A percentile compares a stretch with the other conserved stretches of the same genome.
These are phyloP conservation scores for Myotis davidii DNA, from an alignment of 2,113 vertebrate species.

Conservation along the genomic window DNA sequence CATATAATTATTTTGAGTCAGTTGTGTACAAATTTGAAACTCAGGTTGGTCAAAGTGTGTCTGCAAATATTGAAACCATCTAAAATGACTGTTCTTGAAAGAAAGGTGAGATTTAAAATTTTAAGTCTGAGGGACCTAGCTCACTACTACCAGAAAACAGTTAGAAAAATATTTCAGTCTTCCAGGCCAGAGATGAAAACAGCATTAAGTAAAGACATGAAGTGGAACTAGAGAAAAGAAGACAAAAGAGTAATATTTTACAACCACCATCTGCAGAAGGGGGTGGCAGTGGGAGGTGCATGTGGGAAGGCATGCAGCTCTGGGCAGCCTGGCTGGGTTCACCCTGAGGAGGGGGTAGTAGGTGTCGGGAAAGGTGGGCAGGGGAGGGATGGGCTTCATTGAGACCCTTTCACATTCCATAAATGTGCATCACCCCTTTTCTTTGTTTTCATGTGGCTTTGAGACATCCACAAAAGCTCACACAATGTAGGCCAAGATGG, in stretches of 20 bases:
- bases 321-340: background rate
- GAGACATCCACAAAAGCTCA: background rate
- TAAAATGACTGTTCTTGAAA: background rate
- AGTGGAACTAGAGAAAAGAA: background rate
- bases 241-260: background rate
- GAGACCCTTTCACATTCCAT: background rate
- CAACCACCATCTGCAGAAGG: background rate
- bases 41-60: background rate
- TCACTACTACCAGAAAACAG: background rate
- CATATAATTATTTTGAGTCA: constrained; percentile 47
- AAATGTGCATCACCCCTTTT: background rate
- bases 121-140: background rate
- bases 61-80: background rate
- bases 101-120: background rate
- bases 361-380: background rate
- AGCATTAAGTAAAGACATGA: background rate
- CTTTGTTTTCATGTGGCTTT: constrained; percentile 5
- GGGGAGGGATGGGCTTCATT: background rate
- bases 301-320: background rate
- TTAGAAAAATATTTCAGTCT: background rate
- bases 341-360: too few relatives aligned
- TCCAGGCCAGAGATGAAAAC: background rate
- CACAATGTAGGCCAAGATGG: background rate
- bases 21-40: constrained; percentile 42
- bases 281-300: too few relatives aligned